phyloP scores from a whole-genome alignment of 1,140 invertebrate species.

The Cotesia glomerata region DNA sequence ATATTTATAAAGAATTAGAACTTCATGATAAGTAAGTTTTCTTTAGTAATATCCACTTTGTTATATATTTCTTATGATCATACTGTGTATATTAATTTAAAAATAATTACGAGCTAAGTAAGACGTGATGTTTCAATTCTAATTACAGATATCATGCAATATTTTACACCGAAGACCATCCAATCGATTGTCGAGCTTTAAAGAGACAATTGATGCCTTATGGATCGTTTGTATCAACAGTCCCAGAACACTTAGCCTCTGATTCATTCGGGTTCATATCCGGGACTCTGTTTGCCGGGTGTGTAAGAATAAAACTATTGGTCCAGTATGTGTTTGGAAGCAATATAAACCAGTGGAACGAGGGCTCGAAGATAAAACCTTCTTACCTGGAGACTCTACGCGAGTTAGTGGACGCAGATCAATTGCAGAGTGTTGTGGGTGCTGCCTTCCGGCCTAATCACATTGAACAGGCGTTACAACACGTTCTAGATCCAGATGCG shows the following conservation, averaged over 20 bases:
- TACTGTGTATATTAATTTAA: neutral
- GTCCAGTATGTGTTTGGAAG: conserved; percentile 57
- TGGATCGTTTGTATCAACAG: conserved; percentile 63
- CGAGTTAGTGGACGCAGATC: conserved; percentile 64
- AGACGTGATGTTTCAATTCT: neutral
- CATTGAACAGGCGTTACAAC: conserved; percentile 72
- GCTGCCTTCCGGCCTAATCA: conserved; percentile 72
- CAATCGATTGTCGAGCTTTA: conserved; percentile 57
- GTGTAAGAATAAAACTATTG: conserved; percentile 58
- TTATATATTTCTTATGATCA: too few species aligned
- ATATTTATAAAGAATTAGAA: conserved; percentile 56
- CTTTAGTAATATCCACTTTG: too few species aligned
- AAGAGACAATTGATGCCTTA: conserved; percentile 56
- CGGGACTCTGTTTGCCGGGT: conserved; percentile 60
- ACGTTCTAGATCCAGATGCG: conserved; percentile 70
- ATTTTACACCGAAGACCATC: conserved; percentile 63
- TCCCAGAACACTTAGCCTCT: conserved; percentile 61
- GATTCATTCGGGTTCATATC: conserved; percentile 67
- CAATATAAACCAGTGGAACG: conserved; percentile 55
- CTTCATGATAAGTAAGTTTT: conserved; percentile 51
- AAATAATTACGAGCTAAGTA: conserved; percentile 28
- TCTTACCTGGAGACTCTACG: conserved; percentile 62
- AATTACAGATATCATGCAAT: conserved; percentile 66
- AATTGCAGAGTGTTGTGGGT: conserved; percentile 68
- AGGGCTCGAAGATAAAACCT: conserved; percentile 60